Conservation (phyloP, 2,113 vertebrate genomes). For the Tympanuchus pallidicinctus region DNA sequence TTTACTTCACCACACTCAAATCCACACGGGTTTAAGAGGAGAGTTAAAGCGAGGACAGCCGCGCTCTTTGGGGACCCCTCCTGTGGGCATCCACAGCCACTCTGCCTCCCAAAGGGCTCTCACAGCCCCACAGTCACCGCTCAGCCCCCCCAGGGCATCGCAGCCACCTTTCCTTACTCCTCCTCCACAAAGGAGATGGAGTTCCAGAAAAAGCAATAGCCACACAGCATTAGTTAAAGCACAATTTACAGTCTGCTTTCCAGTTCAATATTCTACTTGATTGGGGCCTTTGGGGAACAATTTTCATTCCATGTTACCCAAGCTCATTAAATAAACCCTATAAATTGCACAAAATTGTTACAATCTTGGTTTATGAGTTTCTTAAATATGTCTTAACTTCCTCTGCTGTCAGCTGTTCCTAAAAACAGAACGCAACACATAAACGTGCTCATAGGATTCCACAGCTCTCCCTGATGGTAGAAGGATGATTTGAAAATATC, state of each 20-base stretch:
- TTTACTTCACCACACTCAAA: neutral
- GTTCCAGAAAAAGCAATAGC: slow-evolving; percentile 32
- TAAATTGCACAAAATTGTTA: slow-evolving; percentile 32
- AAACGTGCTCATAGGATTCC: neutral
- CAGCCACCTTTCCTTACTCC: neutral
- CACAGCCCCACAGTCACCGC: too few species aligned
- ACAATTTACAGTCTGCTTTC: slow-evolving; percentile 51
- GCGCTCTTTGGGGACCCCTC: neutral
- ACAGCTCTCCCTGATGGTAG: neutral
- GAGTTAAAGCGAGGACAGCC: neutral
- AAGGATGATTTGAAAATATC: neutral
- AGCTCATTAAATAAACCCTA: slow-evolving; percentile 57
- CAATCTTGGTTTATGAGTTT: slow-evolving; percentile 15
- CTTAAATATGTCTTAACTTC: slow-evolving; percentile 39
- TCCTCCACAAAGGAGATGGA: slow-evolving; percentile 29
- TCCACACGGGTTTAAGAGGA: neutral
- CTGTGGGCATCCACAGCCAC: neutral
- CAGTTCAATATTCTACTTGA: slow-evolving; percentile 50
- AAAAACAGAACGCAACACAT: neutral
- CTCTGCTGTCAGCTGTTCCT: neutral
- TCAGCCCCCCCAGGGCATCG: too few species aligned
- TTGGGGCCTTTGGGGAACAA: slow-evolving; percentile 23
- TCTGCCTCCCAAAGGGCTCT: neutral
- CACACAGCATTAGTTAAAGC: slow-evolving; percentile 31
- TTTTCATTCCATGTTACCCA: neutral